phyloP scores from a whole-genome alignment of 2,888 invertebrate species.

The Darwinula stevensoni region DNA sequence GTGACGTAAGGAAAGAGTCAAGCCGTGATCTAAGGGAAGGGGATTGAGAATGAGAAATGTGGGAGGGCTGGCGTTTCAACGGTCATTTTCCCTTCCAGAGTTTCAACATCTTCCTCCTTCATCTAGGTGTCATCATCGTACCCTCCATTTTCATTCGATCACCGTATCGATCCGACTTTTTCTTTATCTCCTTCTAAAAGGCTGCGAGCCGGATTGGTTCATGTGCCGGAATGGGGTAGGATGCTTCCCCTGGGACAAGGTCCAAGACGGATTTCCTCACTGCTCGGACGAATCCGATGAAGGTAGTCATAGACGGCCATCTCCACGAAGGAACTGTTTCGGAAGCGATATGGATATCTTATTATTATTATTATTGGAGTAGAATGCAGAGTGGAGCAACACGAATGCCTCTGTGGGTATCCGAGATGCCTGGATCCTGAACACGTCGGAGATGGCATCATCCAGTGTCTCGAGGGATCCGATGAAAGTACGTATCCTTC shows the following conservation, averaged over 20 bases:
- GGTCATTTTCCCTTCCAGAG: too few species aligned
- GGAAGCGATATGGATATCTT: conserved; percentile 14
- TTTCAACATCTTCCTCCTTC: too few species aligned
- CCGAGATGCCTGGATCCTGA: conserved; percentile 16
- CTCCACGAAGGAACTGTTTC: conserved; percentile 14
- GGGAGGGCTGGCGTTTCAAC: too few species aligned
- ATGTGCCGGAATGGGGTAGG: conserved; percentile 11
- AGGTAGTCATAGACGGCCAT: conserved; percentile 14
- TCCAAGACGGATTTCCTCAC: conserved; percentile 13
- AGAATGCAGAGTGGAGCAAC: conserved; percentile 17
- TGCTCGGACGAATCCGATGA: conserved; percentile 16
- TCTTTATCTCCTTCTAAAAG: too few species aligned
- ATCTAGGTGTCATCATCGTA: too few species aligned
- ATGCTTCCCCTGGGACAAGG: conserved; percentile 11
- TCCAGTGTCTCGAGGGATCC: conserved; percentile 19
- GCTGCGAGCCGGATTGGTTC: conserved; percentile 12
- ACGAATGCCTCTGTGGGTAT: conserved; percentile 18
- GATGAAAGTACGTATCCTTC: conserved; percentile 16
- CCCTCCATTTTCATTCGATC: too few species aligned
- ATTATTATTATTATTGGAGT: neutral
- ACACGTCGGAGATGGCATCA: conserved; percentile 16
- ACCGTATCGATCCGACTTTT: too few species aligned
- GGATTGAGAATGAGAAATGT: too few species aligned
- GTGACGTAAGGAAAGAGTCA: too few species aligned
- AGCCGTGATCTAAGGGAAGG: too few species aligned